These are phyloP conservation scores for Apamea monoglypha DNA, from an alignment of 2,888 invertebrate genomes.

Conservation along the genomic window DNA sequence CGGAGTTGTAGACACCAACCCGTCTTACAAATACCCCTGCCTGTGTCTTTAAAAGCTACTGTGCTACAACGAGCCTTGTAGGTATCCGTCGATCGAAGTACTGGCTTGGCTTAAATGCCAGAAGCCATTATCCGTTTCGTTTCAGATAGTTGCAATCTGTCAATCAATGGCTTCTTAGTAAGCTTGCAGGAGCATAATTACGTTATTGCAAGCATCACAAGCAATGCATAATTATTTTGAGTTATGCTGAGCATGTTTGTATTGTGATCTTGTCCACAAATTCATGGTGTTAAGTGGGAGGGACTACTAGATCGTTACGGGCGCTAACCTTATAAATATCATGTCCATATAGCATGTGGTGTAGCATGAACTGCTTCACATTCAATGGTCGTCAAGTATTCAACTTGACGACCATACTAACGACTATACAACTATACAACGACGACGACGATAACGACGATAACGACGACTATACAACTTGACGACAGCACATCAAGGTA, in stretches of 20 bases:
- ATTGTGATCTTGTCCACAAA: not conserved
- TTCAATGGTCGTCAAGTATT: not conserved
- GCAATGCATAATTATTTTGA: not conserved
- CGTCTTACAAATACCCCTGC: not conserved
- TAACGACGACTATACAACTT: no score
- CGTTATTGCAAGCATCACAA: not conserved
- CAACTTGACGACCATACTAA: no score
- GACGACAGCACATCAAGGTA: no score
- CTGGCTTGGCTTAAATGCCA: not conserved
- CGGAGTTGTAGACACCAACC: not conserved
- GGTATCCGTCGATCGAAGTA: not conserved
- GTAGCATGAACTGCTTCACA: not conserved
- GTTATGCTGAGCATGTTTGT: not conserved
- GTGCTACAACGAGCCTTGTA: not conserved
- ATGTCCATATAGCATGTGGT: not conserved
- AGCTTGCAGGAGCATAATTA: not conserved
- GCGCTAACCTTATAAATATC: no score
- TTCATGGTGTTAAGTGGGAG: not conserved
- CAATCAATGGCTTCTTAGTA: no score
- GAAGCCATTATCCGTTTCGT: not conserved
- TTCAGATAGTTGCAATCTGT: not conserved
- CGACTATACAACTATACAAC: no score
- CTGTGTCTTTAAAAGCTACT: not conserved
- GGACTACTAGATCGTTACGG: not conserved
- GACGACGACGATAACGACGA: no score